A percentile compares a stretch with the other conserved stretches of the same genome.
Conservation (phyloP, 2,888 invertebrate species). For the Pomacea canaliculata region DNA sequence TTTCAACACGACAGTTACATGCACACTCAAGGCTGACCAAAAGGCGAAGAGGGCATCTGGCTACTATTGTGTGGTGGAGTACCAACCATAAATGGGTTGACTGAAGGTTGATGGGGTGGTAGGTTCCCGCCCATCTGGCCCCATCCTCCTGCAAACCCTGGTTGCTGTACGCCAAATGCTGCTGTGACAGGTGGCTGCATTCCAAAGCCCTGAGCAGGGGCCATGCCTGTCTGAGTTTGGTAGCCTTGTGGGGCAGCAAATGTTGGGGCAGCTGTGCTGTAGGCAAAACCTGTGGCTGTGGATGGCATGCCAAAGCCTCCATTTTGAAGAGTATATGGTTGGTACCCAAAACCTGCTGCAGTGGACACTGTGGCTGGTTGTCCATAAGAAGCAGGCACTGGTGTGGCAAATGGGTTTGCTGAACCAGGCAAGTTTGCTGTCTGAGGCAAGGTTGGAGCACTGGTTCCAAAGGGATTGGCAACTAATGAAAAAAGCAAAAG, state of each 20-base stretch:
- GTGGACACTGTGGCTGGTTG: conserved; percentile 22
- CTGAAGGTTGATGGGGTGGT: conserved; percentile 32
- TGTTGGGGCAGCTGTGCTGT: conserved; percentile 6
- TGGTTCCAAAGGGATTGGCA: conserved; percentile 46
- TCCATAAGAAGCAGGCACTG: conserved; percentile 2
- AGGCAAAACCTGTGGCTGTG: conserved; percentile 16
- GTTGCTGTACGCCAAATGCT: conserved; percentile 25
- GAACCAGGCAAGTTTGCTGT: conserved; percentile 23
- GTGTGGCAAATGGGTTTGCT: conserved; percentile 45
- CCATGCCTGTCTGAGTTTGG: conserved; percentile 32
- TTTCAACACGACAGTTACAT: background rate
- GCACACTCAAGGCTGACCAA: background rate
- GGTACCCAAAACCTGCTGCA: conserved; percentile 39
- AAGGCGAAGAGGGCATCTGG: background rate
- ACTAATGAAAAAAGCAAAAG: conserved; percentile 28
- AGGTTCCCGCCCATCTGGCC: conserved; percentile 17
- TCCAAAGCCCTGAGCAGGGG: conserved; percentile 27
- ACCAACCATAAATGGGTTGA: conserved; percentile 60
- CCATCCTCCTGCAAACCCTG: conserved; percentile 28
- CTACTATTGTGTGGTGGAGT: background rate
- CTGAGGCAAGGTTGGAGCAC: conserved; percentile 23
- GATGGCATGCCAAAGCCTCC: conserved; percentile 45
- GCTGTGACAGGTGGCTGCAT: conserved; percentile 19
- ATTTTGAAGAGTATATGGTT: conserved; percentile 44
- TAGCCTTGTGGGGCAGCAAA: conserved; percentile 27